Evolutionary conservation across 2,113 vertebrate genomes (phyloP).

Genomic region (Nothocercus nigrocapillus): DNA sequence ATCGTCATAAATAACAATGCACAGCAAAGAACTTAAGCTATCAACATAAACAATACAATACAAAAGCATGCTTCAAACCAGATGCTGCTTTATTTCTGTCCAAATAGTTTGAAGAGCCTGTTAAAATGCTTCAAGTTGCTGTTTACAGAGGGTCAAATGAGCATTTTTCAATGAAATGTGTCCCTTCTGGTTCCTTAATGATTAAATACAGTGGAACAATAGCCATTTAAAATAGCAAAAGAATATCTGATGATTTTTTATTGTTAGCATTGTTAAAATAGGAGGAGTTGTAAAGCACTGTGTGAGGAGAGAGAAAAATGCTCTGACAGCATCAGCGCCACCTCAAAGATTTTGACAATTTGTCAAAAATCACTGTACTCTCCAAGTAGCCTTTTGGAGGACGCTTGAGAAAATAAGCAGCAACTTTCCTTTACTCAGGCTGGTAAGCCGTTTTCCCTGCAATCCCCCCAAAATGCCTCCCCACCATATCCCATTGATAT

Average conservation of each 20-base stretch:
- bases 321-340: slow-evolving; percentile 45
- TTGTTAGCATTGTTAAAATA: slow-evolving; percentile 71
- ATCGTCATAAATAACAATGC: slow-evolving; percentile 76
- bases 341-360: slow-evolving; percentile 65
- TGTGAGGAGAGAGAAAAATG: slow-evolving; percentile 70
- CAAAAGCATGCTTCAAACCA: slow-evolving; percentile 69
- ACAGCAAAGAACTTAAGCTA: slow-evolving; percentile 73
- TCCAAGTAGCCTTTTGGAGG: slow-evolving; percentile 54
- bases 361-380: slow-evolving; percentile 71
- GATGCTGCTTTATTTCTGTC: slow-evolving; percentile 75
- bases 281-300: slow-evolving; percentile 70
- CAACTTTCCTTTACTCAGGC: slow-evolving; percentile 43
- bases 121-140: slow-evolving; percentile 79
- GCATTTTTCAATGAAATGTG: slow-evolving; percentile 80
- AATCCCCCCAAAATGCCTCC: slow-evolving; percentile 49
- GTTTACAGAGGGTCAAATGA: slow-evolving; percentile 77
- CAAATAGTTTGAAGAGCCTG: slow-evolving; percentile 74
- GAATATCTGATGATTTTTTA: slow-evolving; percentile 78
- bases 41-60: slow-evolving; percentile 80
- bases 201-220: slow-evolving; percentile 73
- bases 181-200: slow-evolving; percentile 83
- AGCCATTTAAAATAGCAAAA: slow-evolving; percentile 75
- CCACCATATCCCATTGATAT: slow-evolving; percentile 47
- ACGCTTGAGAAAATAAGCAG: slow-evolving; percentile 61
- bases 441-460: slow-evolving; percentile 21